phyloP scores from a whole-genome alignment of 1,140 invertebrate genomes.

The Drosophila tsacasi region DNA sequence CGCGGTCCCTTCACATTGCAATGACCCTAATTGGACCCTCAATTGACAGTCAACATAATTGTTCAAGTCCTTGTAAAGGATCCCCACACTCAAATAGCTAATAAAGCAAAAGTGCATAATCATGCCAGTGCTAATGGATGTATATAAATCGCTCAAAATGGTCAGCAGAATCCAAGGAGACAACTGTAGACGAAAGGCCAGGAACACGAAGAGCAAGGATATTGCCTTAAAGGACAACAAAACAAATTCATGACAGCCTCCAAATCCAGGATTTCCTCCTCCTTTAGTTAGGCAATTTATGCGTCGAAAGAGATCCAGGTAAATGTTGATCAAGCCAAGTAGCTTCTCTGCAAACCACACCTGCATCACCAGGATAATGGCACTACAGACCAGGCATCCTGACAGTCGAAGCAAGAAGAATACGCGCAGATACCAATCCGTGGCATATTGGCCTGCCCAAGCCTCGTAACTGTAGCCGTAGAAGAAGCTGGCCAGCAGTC shows the following conservation, averaged over 20 bases:
- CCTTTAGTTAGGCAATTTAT: background rate
- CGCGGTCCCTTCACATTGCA: background rate
- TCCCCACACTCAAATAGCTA: constrained; percentile 57
- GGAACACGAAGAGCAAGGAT: constrained; percentile 25
- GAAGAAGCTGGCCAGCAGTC: constrained; percentile 5
- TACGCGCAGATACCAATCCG: background rate
- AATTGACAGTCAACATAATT: constrained; percentile 44
- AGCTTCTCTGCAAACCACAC: constrained; percentile 19
- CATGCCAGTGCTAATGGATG: constrained; percentile 23
- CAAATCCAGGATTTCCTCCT: constrained; percentile 8
- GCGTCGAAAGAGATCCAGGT: constrained; percentile 37
- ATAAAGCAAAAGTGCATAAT: constrained; percentile 48
- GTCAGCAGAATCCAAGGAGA: background rate
- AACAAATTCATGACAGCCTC: constrained; percentile 30
- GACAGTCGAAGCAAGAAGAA: constrained; percentile 5
- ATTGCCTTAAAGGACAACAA: constrained; percentile 27
- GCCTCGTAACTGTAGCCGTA: constrained; percentile 6
- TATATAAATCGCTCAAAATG: constrained; percentile 21
- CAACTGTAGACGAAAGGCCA: background rate
- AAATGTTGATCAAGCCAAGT: constrained; percentile 32
- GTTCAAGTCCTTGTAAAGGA: constrained; percentile 55
- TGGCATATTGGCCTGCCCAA: constrained; percentile 6
- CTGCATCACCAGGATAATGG: constrained; percentile 53
- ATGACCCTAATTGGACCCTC: constrained; percentile 7
- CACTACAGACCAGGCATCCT: constrained; percentile 20